phyloP scores from a whole-genome alignment of 2,888 invertebrate genomes.

The Hypomecis atomaria region DNA sequence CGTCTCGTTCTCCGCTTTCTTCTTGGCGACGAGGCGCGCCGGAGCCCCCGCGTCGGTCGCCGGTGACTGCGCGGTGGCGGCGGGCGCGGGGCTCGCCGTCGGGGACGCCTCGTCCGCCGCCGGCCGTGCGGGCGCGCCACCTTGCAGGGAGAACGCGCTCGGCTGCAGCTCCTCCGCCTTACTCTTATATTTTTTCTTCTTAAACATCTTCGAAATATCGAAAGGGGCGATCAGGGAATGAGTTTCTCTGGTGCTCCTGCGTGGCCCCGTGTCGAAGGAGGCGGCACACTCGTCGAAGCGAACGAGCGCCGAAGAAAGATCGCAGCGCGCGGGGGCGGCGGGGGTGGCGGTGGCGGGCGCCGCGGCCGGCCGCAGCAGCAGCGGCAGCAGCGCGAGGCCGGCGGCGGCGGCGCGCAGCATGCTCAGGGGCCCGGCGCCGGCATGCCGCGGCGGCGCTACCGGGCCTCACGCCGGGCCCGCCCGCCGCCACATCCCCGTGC shows the following conservation, averaged over 20 bases:
- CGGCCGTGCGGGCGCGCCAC: constrained; percentile 23
- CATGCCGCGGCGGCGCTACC: constrained; percentile 27
- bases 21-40: constrained; percentile 14
- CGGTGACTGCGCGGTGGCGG: not conserved
- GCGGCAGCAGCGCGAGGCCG: constrained; percentile 29
- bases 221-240: constrained; percentile 69
- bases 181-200: constrained; percentile 47
- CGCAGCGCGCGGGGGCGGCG: constrained; percentile 7
- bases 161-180: constrained; percentile 12
- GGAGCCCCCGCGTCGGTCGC: constrained; percentile 26
- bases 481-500: constrained; percentile 6
- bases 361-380: constrained; percentile 25
- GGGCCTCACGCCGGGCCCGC: constrained; percentile 28
- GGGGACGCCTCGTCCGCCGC: not conserved
- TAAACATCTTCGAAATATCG: constrained; percentile 68
- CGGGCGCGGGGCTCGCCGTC: constrained; percentile 13
- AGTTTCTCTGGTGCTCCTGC: constrained; percentile 35
- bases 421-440: constrained; percentile 5
- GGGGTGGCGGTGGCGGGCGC: not conserved
- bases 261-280: not conserved
- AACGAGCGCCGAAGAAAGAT: not conserved
- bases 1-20: constrained; percentile 55
- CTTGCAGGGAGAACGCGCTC: constrained; percentile 19
- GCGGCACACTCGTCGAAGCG: not conserved
- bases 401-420: constrained; percentile 16